phyloP scores from a whole-genome alignment of 2,888 invertebrate species.

The Metalampra italica region DNA sequence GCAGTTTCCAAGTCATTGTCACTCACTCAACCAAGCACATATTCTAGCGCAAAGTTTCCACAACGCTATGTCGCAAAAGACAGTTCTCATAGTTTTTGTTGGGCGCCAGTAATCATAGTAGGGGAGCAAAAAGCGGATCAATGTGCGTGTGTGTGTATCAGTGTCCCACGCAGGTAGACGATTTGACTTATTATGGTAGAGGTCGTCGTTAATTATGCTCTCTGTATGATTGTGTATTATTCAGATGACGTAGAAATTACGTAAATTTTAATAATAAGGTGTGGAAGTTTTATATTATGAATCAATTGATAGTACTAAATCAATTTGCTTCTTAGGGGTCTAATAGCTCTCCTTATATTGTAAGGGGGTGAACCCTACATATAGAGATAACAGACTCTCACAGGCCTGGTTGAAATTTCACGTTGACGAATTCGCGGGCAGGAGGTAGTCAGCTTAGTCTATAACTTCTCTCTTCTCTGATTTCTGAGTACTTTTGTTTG shows the following conservation, averaged over 20 bases:
- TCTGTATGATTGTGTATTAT: not conserved
- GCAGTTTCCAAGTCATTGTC: slow-evolving; percentile 8
- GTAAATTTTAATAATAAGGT: not conserved
- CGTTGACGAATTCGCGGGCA: no score
- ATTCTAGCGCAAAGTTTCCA: slow-evolving; percentile 25
- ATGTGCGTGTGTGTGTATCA: slow-evolving; percentile 21
- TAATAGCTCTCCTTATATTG: no score
- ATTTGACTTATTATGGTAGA: slow-evolving; percentile 5
- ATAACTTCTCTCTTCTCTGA: no score
- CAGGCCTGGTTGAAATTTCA: no score
- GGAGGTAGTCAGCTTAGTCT: no score
- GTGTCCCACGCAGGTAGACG: slow-evolving; percentile 31
- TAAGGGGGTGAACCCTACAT: no score
- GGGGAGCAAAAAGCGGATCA: slow-evolving; percentile 38
- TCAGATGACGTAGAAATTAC: not conserved
- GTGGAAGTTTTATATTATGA: no score
- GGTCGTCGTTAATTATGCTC: slow-evolving; percentile 1
- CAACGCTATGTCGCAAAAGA: slow-evolving; percentile 51
- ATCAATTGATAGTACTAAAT: no score
- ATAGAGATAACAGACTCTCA: no score
- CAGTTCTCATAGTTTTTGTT: slow-evolving; percentile 51
- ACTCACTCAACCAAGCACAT: slow-evolving; percentile 13
- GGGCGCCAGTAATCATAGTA: slow-evolving; percentile 27
- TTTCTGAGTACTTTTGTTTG: no score
- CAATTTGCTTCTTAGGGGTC: no score